These are phyloP conservation scores for Haplochromis vanheusdeni DNA, from an alignment of 2,113 vertebrate genomes.

Conservation along the genomic window DNA sequence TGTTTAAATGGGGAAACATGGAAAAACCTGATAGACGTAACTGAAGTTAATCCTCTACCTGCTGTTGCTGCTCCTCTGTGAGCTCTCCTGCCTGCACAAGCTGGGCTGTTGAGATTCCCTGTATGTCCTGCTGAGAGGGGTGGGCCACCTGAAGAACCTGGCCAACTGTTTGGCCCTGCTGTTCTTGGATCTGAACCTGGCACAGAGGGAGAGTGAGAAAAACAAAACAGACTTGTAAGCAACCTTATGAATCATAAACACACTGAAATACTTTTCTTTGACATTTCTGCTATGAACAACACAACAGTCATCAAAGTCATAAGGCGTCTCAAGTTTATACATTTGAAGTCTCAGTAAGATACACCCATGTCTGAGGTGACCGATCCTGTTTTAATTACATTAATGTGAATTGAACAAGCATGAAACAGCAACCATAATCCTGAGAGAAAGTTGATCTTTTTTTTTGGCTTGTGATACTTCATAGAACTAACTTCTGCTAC, in stretches of 20 bases:
- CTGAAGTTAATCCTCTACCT: constrained; percentile 53
- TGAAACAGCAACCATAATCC: background rate
- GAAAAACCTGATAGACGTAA: background rate
- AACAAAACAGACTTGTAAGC: background rate
- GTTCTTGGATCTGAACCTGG: constrained; percentile 92
- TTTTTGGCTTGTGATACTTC: background rate
- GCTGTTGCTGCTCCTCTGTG: constrained; percentile 94
- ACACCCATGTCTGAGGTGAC: background rate
- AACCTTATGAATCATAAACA: background rate
- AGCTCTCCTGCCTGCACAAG: constrained; percentile 86
- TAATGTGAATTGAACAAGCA: background rate
- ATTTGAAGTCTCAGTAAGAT: background rate
- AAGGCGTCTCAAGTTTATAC: background rate
- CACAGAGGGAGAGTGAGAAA: background rate
- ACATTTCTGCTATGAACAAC: background rate
- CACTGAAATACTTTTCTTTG: background rate
- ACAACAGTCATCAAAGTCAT: background rate
- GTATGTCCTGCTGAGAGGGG: constrained; percentile 83
- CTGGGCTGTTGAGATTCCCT: constrained; percentile 85
- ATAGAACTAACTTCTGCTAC: background rate
- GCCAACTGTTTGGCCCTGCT: constrained; percentile 76
- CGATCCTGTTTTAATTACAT: background rate
- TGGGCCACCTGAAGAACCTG: constrained; percentile 81
- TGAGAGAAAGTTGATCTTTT: background rate
- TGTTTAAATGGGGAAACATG: background rate